Conservation (phyloP, 2,888 invertebrate species). For the Lithophane ornitopus region DNA sequence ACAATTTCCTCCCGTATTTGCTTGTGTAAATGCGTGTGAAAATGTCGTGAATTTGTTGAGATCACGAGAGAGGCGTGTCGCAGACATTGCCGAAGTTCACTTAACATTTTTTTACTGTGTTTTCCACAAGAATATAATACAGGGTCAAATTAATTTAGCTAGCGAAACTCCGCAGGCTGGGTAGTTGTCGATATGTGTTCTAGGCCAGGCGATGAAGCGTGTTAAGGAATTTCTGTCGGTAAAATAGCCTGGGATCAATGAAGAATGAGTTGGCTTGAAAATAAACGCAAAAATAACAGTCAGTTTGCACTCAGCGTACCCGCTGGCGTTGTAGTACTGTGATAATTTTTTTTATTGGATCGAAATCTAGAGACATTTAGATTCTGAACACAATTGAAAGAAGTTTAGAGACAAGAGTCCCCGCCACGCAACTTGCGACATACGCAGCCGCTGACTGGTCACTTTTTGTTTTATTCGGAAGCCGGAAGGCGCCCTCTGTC, state of each 20-base stretch:
- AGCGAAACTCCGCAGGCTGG: too few relatives aligned
- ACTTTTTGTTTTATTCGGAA: too few relatives aligned
- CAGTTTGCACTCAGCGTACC: not conserved
- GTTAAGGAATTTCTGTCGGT: too few relatives aligned
- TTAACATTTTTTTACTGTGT: not conserved
- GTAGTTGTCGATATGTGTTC: not conserved
- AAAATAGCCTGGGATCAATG: not conserved
- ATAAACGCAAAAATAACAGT: not conserved
- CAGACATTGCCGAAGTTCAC: slow-evolving; percentile 34
- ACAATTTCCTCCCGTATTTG: slow-evolving; percentile 63
- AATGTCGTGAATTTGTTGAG: slow-evolving; percentile 61
- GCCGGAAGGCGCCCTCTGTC: too few relatives aligned
- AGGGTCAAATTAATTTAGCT: too few relatives aligned
- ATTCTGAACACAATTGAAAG: too few relatives aligned
- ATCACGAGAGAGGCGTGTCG: slow-evolving; percentile 6
- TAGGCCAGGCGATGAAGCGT: not conserved
- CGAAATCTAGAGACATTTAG: not conserved
- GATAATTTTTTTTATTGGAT: not conserved
- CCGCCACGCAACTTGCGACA: too few relatives aligned
- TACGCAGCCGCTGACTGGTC: too few relatives aligned
- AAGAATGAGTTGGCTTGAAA: not conserved
- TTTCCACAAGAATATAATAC: not conserved
- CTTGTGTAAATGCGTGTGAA: slow-evolving; percentile 65
- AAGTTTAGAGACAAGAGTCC: too few relatives aligned
- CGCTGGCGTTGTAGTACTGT: not conserved